Conservation (phyloP, 2,797 vertebrate genomes). For the Cossypha caffra region DNA sequence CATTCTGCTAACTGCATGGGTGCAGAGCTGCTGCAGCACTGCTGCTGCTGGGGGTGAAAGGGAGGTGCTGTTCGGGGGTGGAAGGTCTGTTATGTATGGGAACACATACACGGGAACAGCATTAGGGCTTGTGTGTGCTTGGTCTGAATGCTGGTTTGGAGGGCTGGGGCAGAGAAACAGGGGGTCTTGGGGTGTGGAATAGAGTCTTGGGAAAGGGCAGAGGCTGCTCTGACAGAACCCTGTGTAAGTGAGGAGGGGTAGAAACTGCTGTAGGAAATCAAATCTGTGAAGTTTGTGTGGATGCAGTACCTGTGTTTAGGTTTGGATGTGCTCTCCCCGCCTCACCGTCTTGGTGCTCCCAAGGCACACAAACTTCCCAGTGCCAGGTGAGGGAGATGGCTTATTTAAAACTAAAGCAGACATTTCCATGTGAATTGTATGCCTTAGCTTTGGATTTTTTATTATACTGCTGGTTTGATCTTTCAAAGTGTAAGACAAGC, state of each 20-base stretch:
- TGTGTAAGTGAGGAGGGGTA: background rate
- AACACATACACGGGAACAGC: accelerated
- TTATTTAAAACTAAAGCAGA: background rate
- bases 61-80: accelerated
- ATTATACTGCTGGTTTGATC: background rate
- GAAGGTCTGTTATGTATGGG: background rate
- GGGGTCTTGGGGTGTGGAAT: background rate
- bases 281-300: background rate
- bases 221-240: background rate
- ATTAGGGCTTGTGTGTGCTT: background rate
- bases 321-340: background rate
- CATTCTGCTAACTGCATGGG: accelerated
- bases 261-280: background rate
- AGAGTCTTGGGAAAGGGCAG: background rate
- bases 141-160: background rate
- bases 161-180: background rate
- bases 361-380: background rate
- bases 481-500: background rate
- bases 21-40: background rate
- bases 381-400: background rate
- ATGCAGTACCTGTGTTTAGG: background rate
- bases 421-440: background rate
- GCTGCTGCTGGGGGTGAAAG: background rate
- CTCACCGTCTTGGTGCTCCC: background rate
- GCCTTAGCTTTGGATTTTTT: background rate